A percentile compares a stretch with the other conserved stretches of the same genome.
phyloP scores from a whole-genome alignment of 2,888 invertebrate genomes.

The Diarsia brunnea region DNA sequence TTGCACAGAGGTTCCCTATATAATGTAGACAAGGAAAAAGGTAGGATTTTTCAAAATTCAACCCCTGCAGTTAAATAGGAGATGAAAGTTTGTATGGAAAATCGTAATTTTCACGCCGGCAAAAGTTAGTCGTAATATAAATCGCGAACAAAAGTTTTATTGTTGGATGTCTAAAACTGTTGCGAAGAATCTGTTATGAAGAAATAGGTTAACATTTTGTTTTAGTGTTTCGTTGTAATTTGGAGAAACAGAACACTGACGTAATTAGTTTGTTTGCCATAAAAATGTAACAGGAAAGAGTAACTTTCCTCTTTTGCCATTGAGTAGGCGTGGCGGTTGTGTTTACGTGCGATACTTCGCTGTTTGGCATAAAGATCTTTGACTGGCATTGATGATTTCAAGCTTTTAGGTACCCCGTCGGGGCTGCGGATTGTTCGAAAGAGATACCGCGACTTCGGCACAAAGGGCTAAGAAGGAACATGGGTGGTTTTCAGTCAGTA shows the following conservation, averaged over 20 bases:
- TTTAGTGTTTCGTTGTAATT: conserved; percentile 51
- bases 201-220: conserved; percentile 60
- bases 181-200: conserved; percentile 33
- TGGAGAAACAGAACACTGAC: conserved; percentile 29
- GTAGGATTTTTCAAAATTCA: too few species aligned
- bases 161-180: conserved; percentile 32
- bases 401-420: background rate
- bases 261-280: conserved; percentile 23
- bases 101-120: too few species aligned
- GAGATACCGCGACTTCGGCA: too few species aligned
- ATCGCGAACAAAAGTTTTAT: conserved; percentile 47
- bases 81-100: too few species aligned
- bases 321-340: background rate
- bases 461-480: too few species aligned
- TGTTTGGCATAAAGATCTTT: background rate
- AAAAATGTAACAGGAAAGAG: background rate
- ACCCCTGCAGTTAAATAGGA: too few species aligned
- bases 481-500: too few species aligned
- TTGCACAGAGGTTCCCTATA: too few species aligned
- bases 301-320: background rate
- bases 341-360: background rate
- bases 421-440: too few species aligned
- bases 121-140: conserved; percentile 14
- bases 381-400: background rate
- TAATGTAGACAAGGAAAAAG: too few species aligned